phyloP scores from a whole-genome alignment of 2,113 vertebrate genomes.

The Coregonus clupeaformis region DNA sequence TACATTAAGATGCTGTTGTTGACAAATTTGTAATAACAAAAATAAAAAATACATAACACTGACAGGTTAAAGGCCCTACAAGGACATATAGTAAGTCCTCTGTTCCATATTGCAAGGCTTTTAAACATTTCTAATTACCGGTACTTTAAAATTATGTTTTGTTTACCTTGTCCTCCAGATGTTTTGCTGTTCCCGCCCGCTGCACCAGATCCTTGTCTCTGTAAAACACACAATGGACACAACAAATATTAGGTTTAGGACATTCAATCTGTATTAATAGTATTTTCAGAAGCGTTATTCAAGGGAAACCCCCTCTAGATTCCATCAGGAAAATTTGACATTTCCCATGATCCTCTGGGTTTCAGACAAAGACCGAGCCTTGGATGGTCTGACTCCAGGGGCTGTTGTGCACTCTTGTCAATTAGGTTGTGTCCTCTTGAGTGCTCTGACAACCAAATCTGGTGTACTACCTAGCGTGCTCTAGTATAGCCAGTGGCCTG shows the following conservation, averaged over 20 bases:
- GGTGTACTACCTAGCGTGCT: neutral
- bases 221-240: conserved; percentile 30
- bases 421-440: conserved; percentile 17
- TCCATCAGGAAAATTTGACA: neutral
- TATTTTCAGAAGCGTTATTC: neutral
- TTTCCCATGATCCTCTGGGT: neutral
- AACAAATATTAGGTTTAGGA: neutral
- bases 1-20: neutral
- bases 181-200: conserved; percentile 88
- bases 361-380: neutral
- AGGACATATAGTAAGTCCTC: neutral
- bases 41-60: neutral
- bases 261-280: neutral
- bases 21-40: neutral
- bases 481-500: neutral
- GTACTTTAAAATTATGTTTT: neutral
- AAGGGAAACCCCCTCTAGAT: neutral
- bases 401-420: conserved; percentile 19
- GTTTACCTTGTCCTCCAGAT: conserved; percentile 86
- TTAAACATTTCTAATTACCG: neutral
- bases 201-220: conserved; percentile 90
- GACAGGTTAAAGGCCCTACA: neutral
- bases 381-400: neutral
- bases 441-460: conserved; percentile 24
- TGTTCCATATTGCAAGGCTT: neutral